These are phyloP conservation scores for Agrotis clavis DNA, from an alignment of 2,888 invertebrate genomes.

Conservation along the genomic window DNA sequence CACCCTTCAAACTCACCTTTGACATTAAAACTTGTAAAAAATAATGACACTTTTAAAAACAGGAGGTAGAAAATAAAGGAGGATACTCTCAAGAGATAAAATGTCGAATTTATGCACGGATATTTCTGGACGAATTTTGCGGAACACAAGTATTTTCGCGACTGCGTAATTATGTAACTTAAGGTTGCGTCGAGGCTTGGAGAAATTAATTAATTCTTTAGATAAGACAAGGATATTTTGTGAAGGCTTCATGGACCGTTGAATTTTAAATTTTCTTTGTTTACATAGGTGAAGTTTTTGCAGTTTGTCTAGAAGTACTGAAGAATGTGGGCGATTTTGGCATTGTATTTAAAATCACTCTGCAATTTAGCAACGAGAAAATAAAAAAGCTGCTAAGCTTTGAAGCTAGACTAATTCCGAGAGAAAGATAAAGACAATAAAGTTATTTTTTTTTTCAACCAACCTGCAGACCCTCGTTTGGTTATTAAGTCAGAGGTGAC, in stretches of 20 bases:
- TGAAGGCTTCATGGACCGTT: slow-evolving; percentile 14
- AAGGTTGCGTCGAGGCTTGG: slow-evolving; percentile 2
- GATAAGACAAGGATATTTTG: slow-evolving; percentile 23
- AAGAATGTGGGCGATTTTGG: not conserved
- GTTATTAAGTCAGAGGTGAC: too few relatives aligned
- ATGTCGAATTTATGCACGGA: slow-evolving; percentile 14
- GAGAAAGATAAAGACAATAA: not conserved
- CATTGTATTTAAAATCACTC: not conserved
- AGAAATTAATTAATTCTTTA: slow-evolving; percentile 41
- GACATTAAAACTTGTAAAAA: slow-evolving; percentile 50
- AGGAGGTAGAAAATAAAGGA: slow-evolving; percentile 4
- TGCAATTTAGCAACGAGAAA: slow-evolving; percentile 2
- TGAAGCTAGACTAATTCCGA: not conserved
- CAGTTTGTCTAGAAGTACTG: slow-evolving; percentile 12
- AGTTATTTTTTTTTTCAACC: not conserved
- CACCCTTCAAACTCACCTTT: slow-evolving; percentile 39
- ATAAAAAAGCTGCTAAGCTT: not conserved
- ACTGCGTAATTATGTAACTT: slow-evolving; percentile 29
- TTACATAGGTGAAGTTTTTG: not conserved
- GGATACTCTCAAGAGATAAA: slow-evolving; percentile 14
- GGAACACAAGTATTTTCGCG: slow-evolving; percentile 36
- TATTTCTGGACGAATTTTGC: slow-evolving; percentile 24
- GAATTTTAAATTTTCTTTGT: slow-evolving; percentile 11
- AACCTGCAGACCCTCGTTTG: too few relatives aligned
- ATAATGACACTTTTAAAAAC: slow-evolving; percentile 38